Evolutionary conservation across 2,113 vertebrate genomes (phyloP).

Genomic region (Perognathus longimembris): DNA sequence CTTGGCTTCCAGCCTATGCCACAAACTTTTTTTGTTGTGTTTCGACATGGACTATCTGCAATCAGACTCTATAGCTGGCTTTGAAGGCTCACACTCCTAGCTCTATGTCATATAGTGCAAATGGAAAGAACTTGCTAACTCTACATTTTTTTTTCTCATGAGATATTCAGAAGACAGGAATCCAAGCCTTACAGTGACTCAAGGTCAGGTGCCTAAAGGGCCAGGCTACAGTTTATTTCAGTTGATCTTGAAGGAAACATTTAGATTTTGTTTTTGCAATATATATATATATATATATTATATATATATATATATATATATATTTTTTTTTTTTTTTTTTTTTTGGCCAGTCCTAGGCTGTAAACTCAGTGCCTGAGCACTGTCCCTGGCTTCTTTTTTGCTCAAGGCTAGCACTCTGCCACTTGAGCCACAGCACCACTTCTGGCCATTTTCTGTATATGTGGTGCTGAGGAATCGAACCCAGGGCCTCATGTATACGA

Average conservation of each 20-base stretch:
- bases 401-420: too few relatives aligned
- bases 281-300: too few relatives aligned
- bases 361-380: too few relatives aligned
- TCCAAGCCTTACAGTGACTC: not conserved
- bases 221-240: not conserved
- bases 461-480: too few relatives aligned
- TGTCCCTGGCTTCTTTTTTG: too few relatives aligned
- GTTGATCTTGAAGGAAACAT: not conserved
- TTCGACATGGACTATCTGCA: not conserved
- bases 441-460: too few relatives aligned
- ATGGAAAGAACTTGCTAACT: slow-evolving; percentile 11
- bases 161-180: not conserved
- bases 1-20: not conserved
- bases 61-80: not conserved
- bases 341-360: too few relatives aligned
- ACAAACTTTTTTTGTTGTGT: not conserved
- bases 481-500: too few relatives aligned
- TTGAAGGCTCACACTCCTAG: not conserved
- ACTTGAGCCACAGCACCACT: too few relatives aligned
- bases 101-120: not conserved
- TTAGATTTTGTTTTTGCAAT: too few relatives aligned
- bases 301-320: too few relatives aligned
- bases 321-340: too few relatives aligned
- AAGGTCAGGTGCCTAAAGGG: slow-evolving; percentile 15
- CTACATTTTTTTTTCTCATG: not conserved